phyloP scores from a whole-genome alignment of 2,797 vertebrate species.

The Trachurus trachurus region DNA sequence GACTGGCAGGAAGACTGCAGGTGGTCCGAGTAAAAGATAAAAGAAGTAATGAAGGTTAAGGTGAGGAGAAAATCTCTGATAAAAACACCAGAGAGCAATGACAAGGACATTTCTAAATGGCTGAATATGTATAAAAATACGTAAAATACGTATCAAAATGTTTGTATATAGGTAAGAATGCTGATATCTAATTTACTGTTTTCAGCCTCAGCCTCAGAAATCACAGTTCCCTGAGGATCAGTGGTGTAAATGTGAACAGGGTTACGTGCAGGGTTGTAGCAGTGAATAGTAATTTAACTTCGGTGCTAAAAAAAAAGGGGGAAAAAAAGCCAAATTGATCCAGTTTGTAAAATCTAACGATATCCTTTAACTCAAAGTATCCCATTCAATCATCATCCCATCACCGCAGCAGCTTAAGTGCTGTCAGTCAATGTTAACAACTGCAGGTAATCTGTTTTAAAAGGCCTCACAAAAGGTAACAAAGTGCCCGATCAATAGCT shows the following conservation, averaged over 20 bases:
- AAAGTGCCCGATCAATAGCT: conserved; percentile 67
- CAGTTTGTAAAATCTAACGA: conserved; percentile 52
- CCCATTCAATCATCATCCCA: conserved; percentile 31
- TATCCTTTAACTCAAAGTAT: conserved; percentile 42
- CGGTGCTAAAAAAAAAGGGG: conserved; percentile 1
- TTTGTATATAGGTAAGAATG: background rate
- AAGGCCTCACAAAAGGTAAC: conserved; percentile 52
- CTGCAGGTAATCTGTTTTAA: conserved; percentile 65
- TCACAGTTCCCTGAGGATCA: too few species aligned
- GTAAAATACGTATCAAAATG: too few species aligned
- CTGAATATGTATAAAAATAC: too few species aligned
- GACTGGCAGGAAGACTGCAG: too few species aligned
- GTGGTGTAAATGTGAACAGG: too few species aligned
- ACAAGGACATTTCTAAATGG: too few species aligned
- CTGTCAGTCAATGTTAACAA: conserved; percentile 63
- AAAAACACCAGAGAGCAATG: too few species aligned
- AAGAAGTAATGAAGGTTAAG: background rate
- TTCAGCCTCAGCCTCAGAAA: too few species aligned
- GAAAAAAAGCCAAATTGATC: conserved; percentile 45
- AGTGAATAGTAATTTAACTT: background rate
- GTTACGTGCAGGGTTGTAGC: too few species aligned
- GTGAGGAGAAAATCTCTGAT: too few species aligned
- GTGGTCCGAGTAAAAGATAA: background rate
- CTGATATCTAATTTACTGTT: too few species aligned
- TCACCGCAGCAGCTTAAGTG: conserved; percentile 61